Base-by-base conservation (phyloP, 2,113 vertebrate species). In the Morone chrysops region DNA sequence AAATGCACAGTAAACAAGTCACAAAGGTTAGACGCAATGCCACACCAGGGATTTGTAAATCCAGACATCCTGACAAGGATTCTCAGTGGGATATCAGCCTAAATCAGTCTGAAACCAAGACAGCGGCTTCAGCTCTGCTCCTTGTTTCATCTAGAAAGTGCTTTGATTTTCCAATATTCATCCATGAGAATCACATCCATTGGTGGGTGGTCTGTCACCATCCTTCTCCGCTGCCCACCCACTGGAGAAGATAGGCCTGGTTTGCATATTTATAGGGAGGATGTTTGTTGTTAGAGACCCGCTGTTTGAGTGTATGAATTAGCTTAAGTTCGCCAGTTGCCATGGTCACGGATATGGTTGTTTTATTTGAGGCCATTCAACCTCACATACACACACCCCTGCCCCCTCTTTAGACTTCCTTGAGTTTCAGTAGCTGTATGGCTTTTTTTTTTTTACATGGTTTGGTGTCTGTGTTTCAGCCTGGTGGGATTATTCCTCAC, bases 201-300 rank as follows among this genome's bases (percentile, higher is more conserved):
- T 59, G 69, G 85, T 91, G 92, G 93, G 92, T 90, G 94, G 93
- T 92, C 91, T 84, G 70, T 85, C 86, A 75, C 84, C 72, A 66
- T 78, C 68, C 60, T 31, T 83, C 79, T 67, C 69, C 18, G 11
- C 74, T 90, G 84, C 89, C 90, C 89, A 86, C 88, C 87, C 87
- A 83, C 89, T 53, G 38, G 70, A 56, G 59, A 74, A 72, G 78
- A 90, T 84, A 50, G 73, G 91, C 80, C 90, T 82, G 80, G 90
- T 93, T 94, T 94, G 90, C 92, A 94, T 93, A 94, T 93, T 94
- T 94, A 94, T 86, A 83, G 87, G 85, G 73, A 91, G 92, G 88
- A 92, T 93, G 94, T 93, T 94, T 94, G 91, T 93, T 94, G 92
- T 93, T 91, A 54, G 81, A 93, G 84, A 90, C 80, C 88, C 18